Conservation (phyloP, 2,888 invertebrate species). For the Sarcophaga carnaria region DNA sequence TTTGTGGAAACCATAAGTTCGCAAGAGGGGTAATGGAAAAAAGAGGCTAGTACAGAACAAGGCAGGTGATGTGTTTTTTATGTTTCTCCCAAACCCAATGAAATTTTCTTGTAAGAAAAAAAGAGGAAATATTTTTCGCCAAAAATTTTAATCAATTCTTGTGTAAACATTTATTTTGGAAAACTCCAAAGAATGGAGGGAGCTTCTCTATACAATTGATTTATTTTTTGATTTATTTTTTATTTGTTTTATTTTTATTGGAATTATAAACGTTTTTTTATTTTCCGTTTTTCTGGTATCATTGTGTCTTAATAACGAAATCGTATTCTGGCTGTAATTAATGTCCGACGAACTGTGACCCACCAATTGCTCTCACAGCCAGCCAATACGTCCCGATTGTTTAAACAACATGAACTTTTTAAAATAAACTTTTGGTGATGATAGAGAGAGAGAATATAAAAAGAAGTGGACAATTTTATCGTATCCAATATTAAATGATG, state of each 20-base stretch:
- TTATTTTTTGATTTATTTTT: background rate
- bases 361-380: background rate
- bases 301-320: background rate
- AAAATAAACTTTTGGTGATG: conserved; percentile 51
- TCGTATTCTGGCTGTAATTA: conserved; percentile 57
- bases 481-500: too few relatives aligned
- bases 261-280: too few relatives aligned
- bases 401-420: conserved; percentile 62
- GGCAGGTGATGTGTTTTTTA: too few relatives aligned
- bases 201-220: background rate
- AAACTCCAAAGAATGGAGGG: background rate
- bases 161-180: background rate
- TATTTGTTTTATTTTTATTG: conserved; percentile 14
- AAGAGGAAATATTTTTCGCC: background rate
- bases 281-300: too few relatives aligned
- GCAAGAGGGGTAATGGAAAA: too few relatives aligned
- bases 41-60: too few relatives aligned
- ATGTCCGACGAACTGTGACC: conserved; percentile 41
- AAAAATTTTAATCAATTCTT: conserved; percentile 12
- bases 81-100: too few relatives aligned
- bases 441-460: conserved; percentile 9
- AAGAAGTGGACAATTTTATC: conserved; percentile 10
- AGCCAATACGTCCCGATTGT: conserved; percentile 7
- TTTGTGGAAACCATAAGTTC: too few relatives aligned
- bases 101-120: too few relatives aligned